These are phyloP conservation scores for Scaeva pyrastri DNA, from an alignment of 2,888 invertebrate species.

Conservation along the genomic window DNA sequence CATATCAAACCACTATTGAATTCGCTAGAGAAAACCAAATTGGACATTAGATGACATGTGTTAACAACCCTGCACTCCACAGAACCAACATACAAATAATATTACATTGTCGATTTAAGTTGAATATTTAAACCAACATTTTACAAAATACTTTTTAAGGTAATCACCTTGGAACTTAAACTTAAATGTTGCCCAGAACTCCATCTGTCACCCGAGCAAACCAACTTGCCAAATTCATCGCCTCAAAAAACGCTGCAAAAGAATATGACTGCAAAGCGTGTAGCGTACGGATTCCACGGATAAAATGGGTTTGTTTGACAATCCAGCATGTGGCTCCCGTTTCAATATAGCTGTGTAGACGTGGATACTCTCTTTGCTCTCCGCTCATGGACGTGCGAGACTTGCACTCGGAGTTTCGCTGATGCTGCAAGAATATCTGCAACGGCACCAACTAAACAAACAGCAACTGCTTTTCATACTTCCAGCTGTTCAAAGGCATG, in stretches of 20 bases:
- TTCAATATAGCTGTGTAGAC: neutral
- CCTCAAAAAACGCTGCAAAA: neutral
- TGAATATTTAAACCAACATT: too few species aligned
- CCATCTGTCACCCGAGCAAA: neutral
- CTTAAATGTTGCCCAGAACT: neutral
- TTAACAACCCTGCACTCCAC: too few species aligned
- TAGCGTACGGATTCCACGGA: slow-evolving; percentile 3
- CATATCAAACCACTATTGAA: too few species aligned
- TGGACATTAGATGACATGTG: too few species aligned
- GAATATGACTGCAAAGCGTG: slow-evolving; percentile 26
- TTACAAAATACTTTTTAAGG: slow-evolving; percentile 22
- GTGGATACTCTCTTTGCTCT: slow-evolving; percentile 1
- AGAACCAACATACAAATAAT: too few species aligned
- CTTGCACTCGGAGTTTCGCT: neutral
- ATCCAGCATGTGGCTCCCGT: neutral
- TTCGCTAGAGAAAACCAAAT: too few species aligned
- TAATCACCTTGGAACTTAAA: neutral
- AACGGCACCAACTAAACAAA: neutral
- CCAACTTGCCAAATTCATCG: neutral
- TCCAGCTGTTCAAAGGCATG: slow-evolving; percentile 19
- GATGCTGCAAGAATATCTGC: neutral
- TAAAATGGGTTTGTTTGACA: slow-evolving; percentile 19
- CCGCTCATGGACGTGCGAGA: slow-evolving; percentile 12
- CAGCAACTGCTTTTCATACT: neutral
- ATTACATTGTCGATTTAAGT: too few species aligned